Evolutionary conservation across 2,888 invertebrate genomes (phyloP), one percentile per base, ranked within the genome.

Genomic region (Meghimatium bilineatum): DNA sequence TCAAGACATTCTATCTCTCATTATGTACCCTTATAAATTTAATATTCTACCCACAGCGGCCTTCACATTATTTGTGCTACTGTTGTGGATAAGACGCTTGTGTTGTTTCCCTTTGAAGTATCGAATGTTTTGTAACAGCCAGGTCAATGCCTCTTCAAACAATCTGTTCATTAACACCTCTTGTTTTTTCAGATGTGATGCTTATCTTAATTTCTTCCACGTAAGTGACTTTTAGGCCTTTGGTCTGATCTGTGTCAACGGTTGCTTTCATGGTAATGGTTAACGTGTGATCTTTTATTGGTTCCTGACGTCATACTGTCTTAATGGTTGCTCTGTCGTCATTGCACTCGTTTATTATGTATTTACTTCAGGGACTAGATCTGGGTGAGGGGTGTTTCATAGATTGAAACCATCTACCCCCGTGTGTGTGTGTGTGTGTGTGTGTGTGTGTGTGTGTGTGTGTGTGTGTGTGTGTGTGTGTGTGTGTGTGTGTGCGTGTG

Each of bases 131-230:
- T 44, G 38, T 1, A 29, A 29, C 0, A 10, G 8, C 14, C n/a
- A 38, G 49, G 44, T 38, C 44, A 44, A 1, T n/a, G 12, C n/a
- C 72, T 72, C 72, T 72, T 44, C 44, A 72, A n/a, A 44, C 72
- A 72, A 72, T 72, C 72, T 72, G 72, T 72, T 72, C 72, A 72
- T 72, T 38, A 44, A 38, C 26, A 26, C 34, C 14, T 29, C 72
- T 72, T 72, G 29, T 38, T 0, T 3, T n/a, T n/a, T 72, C 72
- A 44, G 32, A 10, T 29, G 10, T 32, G 32, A 29, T 2, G 29
- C 2, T n/a, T 20, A 66, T 66, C 66, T 66, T 32, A 32, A 66
- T 66, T 66, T 12, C 14, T 1, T 66, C 32, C 32, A 66, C 66
- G 66, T 66, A 29, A 66, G 20, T 2, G 12, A 8, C 17, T 8